Conservation (phyloP, 2,888 invertebrate species). For the Eupeodes luniger region DNA sequence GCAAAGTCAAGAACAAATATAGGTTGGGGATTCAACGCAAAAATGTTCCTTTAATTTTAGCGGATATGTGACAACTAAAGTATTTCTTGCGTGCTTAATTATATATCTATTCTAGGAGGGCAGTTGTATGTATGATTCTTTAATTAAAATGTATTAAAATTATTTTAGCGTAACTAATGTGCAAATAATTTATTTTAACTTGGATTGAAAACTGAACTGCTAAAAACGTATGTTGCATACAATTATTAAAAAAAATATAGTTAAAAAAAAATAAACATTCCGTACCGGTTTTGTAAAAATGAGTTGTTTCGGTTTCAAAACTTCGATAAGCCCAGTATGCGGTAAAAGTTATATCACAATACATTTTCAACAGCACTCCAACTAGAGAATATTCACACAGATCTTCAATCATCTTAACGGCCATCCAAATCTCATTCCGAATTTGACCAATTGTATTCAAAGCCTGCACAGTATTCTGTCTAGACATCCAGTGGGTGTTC, state of each 20-base stretch:
- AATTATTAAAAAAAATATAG: neutral
- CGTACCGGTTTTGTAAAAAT: neutral
- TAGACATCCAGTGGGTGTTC: neutral
- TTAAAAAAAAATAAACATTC: neutral
- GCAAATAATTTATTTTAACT: too few relatives aligned
- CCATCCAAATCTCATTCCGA: conserved; percentile 42
- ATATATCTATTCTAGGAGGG: too few relatives aligned
- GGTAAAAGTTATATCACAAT: conserved; percentile 27
- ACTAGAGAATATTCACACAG: conserved; percentile 32
- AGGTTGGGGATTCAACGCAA: too few relatives aligned
- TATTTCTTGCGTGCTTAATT: too few relatives aligned
- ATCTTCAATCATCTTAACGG: conserved; percentile 39
- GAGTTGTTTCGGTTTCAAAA: neutral
- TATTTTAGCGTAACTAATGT: too few relatives aligned
- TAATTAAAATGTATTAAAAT: too few relatives aligned
- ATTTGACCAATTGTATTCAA: neutral
- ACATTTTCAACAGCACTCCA: conserved; percentile 28
- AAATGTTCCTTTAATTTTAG: too few relatives aligned
- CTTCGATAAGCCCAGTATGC: conserved; percentile 25
- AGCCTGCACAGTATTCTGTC: neutral
- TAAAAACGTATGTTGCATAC: too few relatives aligned
- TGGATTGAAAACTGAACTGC: too few relatives aligned
- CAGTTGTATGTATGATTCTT: too few relatives aligned
- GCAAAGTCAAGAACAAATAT: too few relatives aligned
- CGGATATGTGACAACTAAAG: too few relatives aligned